These are phyloP conservation scores for Urocitellus parryii DNA, from an alignment of 2,113 vertebrate species.

Conservation along the genomic window DNA sequence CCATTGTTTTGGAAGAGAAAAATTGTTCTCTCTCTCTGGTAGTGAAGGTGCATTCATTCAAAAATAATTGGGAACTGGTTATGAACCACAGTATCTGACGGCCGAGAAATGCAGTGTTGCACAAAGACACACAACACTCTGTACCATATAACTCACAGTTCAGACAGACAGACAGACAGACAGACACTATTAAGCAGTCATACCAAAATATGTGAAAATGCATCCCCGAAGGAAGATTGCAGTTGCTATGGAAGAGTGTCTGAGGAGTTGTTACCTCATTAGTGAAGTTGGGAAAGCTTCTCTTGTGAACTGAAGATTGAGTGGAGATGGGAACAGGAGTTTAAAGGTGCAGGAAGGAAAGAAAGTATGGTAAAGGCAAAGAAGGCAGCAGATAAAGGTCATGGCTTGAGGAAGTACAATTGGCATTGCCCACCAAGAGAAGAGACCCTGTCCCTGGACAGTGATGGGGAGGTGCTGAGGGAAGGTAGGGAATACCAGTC, in stretches of 20 bases:
- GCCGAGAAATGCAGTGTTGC: neutral
- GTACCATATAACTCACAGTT: neutral
- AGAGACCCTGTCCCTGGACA: neutral
- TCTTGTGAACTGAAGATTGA: neutral
- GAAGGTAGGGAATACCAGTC: neutral
- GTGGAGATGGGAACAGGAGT: neutral
- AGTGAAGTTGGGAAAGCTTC: neutral
- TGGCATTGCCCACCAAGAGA: neutral
- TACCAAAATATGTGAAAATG: neutral
- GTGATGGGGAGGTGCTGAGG: accelerated
- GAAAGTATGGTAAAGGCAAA: neutral
- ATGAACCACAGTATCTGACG: neutral
- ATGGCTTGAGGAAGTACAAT: neutral
- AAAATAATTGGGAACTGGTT: neutral
- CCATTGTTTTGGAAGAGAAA: neutral
- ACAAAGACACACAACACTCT: neutral
- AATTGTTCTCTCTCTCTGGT: too few relatives aligned
- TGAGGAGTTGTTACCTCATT: neutral
- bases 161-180: neutral
- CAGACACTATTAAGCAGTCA: neutral
- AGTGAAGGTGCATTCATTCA: neutral
- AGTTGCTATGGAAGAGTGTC: neutral
- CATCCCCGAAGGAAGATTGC: neutral
- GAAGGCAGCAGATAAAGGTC: neutral
- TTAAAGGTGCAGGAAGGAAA: neutral